A percentile compares a stretch with the other conserved stretches of the same genome.
Evolutionary conservation across 2,888 invertebrate genomes (phyloP).

Genomic region (Eupithecia subumbrata): DNA sequence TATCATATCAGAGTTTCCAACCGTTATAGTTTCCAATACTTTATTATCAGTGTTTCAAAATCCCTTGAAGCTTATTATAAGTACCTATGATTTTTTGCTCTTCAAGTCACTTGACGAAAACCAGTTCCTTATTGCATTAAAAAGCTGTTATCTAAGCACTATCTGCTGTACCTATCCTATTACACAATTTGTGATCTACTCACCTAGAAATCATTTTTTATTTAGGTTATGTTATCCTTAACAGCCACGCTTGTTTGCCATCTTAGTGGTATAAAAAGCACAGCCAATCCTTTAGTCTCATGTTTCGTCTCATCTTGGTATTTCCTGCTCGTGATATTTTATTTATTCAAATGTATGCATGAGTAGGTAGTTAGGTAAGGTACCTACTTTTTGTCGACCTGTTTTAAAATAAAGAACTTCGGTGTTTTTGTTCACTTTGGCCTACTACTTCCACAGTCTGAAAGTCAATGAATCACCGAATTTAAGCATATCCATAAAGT

Average conservation of each 20-base stretch:
- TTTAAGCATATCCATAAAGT: background rate
- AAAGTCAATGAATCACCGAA: background rate
- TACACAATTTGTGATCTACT: background rate
- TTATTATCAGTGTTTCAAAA: background rate
- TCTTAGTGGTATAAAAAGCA: background rate
- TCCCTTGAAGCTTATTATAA: background rate
- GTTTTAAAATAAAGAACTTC: background rate
- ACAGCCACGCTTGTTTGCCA: background rate
- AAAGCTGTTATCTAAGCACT: background rate
- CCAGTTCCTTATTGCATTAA: background rate
- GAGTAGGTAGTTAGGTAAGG: background rate
- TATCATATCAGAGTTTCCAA: too few species aligned
- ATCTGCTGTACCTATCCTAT: background rate
- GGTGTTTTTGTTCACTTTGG: background rate
- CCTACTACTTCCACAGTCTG: background rate
- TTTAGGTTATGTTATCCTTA: background rate
- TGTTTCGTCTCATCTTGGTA: conserved; percentile 58
- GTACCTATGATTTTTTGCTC: background rate
- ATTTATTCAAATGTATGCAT: conserved; percentile 82
- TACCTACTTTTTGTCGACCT: background rate
- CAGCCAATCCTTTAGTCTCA: conserved; percentile 1
- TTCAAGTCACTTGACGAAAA: background rate
- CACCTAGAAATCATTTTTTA: background rate
- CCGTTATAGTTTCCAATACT: background rate
- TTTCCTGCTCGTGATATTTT: conserved; percentile 79